These are phyloP conservation scores for Drosophila kuntzei DNA, from an alignment of 2,888 invertebrate genomes.

Conservation along the genomic window DNA sequence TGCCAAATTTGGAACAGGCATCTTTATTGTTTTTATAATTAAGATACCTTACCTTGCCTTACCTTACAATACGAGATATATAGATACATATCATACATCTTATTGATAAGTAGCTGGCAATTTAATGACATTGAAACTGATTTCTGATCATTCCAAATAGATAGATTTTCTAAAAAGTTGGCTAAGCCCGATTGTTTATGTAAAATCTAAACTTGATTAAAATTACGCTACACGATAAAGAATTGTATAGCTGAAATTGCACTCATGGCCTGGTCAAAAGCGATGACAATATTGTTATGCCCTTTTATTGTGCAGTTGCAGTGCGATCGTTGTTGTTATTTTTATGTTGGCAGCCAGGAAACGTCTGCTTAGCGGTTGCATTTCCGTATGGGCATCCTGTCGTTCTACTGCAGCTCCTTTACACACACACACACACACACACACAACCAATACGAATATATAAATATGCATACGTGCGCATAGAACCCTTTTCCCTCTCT, in stretches of 20 bases:
- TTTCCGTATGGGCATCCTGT: slow-evolving; percentile 56
- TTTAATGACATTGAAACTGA: no score
- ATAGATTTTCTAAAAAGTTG: neutral
- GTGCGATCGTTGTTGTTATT: neutral
- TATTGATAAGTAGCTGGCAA: neutral
- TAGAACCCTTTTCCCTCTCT: neutral
- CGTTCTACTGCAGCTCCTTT: slow-evolving; percentile 6
- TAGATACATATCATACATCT: no score
- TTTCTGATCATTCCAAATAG: no score
- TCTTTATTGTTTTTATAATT: no score
- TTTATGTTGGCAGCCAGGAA: slow-evolving; percentile 52
- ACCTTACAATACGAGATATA: no score
- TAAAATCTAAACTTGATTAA: neutral
- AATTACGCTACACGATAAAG: neutral
- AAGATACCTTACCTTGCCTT: no score
- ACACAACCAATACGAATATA: slow-evolving; percentile 31
- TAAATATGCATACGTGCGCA: slow-evolving; percentile 71
- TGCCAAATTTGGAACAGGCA: no score
- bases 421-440: slow-evolving; percentile 8
- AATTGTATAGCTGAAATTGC: neutral
- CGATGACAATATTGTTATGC: slow-evolving; percentile 5
- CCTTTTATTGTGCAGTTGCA: neutral
- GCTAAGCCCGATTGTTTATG: neutral
- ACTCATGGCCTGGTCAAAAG: neutral
- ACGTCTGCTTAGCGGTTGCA: slow-evolving; percentile 74